Conservation (phyloP, 2,797 vertebrate species). For the Zenarchopterus dispar region DNA sequence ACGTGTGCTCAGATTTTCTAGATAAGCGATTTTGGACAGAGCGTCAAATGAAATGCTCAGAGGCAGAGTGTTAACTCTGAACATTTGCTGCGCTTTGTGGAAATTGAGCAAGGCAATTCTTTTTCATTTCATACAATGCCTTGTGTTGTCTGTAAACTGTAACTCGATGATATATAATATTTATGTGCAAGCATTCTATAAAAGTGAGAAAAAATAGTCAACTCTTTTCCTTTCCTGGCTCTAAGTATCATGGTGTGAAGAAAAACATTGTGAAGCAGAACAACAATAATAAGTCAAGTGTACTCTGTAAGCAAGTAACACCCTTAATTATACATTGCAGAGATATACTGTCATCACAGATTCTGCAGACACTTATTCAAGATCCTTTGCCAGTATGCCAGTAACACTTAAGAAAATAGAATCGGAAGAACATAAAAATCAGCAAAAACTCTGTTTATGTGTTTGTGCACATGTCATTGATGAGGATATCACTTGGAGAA, state of each 20-base stretch:
- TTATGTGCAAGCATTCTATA: background rate
- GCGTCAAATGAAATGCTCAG: conserved; percentile 74
- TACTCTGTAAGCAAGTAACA: conserved; percentile 48
- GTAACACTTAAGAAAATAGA: conserved; percentile 55
- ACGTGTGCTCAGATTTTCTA: conserved; percentile 78
- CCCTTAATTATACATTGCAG: conserved; percentile 32
- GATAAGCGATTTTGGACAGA: conserved; percentile 79
- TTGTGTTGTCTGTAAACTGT: conserved; percentile 12
- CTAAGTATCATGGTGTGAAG: conserved; percentile 27
- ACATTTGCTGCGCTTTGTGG: conserved; percentile 53
- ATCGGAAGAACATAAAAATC: conserved; percentile 53
- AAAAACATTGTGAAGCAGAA: conserved; percentile 28
- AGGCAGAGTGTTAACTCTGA: conserved; percentile 65
- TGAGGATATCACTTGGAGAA: conserved; percentile 82
- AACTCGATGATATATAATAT: conserved; percentile 16
- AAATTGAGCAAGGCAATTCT: conserved; percentile 52
- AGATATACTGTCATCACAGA: conserved; percentile 40
- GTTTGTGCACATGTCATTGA: conserved; percentile 68
- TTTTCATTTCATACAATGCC: conserved; percentile 30
- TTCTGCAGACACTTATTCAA: conserved; percentile 55
- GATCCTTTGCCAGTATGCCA: conserved; percentile 61
- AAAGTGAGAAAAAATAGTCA: background rate
- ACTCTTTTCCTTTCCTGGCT: background rate
- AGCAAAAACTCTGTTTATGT: conserved; percentile 28
- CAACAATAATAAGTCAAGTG: conserved; percentile 38